Evolutionary conservation across 2,113 vertebrate genomes (phyloP).

Genomic region (Speoplatyrhinus poulsoni): DNA sequence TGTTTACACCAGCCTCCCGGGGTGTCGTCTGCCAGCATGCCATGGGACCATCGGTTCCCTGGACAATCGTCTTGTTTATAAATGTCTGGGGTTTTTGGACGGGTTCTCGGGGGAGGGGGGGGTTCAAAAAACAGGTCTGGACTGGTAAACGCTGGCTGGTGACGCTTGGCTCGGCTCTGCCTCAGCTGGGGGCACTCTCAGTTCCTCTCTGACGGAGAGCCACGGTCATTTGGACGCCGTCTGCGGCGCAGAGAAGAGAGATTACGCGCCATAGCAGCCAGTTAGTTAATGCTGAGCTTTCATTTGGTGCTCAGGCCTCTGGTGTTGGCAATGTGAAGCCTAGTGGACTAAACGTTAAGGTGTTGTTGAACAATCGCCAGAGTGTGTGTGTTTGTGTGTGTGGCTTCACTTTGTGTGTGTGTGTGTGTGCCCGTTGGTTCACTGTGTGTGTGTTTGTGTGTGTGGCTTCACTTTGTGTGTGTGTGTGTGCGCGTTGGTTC

Average conservation of each 20-base stretch:
- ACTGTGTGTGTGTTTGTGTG: background rate
- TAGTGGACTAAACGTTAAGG: too few species aligned
- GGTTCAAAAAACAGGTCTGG: constrained; percentile 19
- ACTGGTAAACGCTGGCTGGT: constrained; percentile 20
- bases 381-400: constrained; percentile 1
- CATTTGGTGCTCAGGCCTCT: background rate
- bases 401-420: background rate
- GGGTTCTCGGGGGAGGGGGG: constrained; percentile 28
- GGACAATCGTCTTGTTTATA: constrained; percentile 54
- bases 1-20: constrained; percentile 4
- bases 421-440: background rate
- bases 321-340: too few species aligned
- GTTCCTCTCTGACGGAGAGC: background rate
- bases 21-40: constrained; percentile 54
- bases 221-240: background rate
- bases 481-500: background rate
- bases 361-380: background rate
- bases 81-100: constrained; percentile 38
- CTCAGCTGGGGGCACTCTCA: too few species aligned
- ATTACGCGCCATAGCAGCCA: too few species aligned
- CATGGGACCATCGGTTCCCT: constrained; percentile 41
- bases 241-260: too few species aligned
- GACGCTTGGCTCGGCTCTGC: constrained; percentile 19
- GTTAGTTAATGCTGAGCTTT: background rate
- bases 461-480: background rate